Base-by-base conservation (phyloP, 2,888 invertebrate genomes). In the Cheilosia soror region DNA sequence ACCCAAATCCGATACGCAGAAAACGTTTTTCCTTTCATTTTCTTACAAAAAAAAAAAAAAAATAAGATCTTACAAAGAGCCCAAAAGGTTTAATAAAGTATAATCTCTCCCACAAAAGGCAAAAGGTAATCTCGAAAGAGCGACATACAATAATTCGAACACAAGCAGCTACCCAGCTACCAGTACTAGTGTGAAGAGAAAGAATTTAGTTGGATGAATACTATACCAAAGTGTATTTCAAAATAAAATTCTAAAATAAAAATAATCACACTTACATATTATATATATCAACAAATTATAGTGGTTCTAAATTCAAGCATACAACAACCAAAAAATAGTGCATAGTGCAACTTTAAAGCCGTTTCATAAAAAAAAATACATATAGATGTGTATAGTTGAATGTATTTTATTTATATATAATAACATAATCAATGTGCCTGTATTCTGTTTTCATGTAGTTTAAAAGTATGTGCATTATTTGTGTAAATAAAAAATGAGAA, bases 371-470 rank as follows among this genome's bases (percentile, higher is more conserved):
- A 31, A 62, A 57, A 63, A 37, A 66, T 15, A 58, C n/a, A 55
- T 69, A 49, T 66, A 78, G 33, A 79, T 79, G 79, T 79, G 71
- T 55, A 76, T 81, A 81, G 71, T 72, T 81, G 47, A 66, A 65
- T 76, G 40, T 72, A 76, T 80, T 76, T 68, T n/a, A n/a, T n/a
- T 76, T 72, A 79, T 65, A 40, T 62, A 80, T 80, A 75, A 53
- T 79, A 84, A 84, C 75, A 84, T 76, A 85, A 85, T 85, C 85
- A 85, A 85, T 85, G 85, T 85, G 85, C 81, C 85, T 85, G 85
- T 85, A 85, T 81, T 85, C 80, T 85, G 75, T 80, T 85, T 85
- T 80, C 80, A 85, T 85, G 71, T 85, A 85, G 81, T 85, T 72
- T 77, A 73, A 80, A 66, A 76, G 31, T 76, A 76, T 81, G 85